Evolutionary conservation across 2,888 invertebrate species (phyloP).

Genomic region (Colostygia pectinataria): DNA sequence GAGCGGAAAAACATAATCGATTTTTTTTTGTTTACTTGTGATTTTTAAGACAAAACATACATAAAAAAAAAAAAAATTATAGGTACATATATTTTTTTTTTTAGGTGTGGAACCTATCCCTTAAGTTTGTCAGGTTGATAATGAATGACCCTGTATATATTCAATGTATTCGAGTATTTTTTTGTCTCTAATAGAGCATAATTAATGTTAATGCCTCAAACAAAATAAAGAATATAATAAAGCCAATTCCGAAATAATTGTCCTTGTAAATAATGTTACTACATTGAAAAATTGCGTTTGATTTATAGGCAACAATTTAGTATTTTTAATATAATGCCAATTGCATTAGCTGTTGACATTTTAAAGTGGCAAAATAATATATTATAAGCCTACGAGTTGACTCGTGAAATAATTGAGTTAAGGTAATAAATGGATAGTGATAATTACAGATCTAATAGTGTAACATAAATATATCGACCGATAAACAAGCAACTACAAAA

Average conservation of each 20-base stretch:
- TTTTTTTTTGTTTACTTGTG: too few relatives aligned
- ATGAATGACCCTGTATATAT: too few relatives aligned
- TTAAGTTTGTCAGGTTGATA: too few relatives aligned
- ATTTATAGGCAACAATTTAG: constrained; percentile 12
- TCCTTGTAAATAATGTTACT: not conserved
- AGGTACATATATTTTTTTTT: too few relatives aligned
- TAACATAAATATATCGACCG: not conserved
- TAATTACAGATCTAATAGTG: constrained; percentile 3
- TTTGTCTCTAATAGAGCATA: constrained; percentile 48
- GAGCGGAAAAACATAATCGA: too few relatives aligned
- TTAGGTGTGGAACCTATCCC: too few relatives aligned
- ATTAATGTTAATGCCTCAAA: constrained; percentile 9
- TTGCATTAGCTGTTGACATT: constrained; percentile 17
- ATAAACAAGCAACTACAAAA: constrained; percentile 7
- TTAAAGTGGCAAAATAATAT: constrained; percentile 26
- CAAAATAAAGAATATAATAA: constrained; percentile 6
- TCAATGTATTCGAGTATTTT: constrained; percentile 17
- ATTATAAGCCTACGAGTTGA: constrained; percentile 9
- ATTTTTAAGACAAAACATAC: constrained; percentile 34
- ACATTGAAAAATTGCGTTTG: not conserved
- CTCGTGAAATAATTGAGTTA: not conserved
- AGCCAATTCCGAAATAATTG: constrained; percentile 4
- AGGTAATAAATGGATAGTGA: constrained; percentile 4
- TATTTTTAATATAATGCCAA: constrained; percentile 9
- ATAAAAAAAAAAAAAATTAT: constrained; percentile 10